A percentile compares a stretch with the other conserved stretches of the same genome.
These are phyloP conservation scores for Heloderma charlesbogerti DNA, from an alignment of 2,113 vertebrate genomes.

Conservation along the genomic window DNA sequence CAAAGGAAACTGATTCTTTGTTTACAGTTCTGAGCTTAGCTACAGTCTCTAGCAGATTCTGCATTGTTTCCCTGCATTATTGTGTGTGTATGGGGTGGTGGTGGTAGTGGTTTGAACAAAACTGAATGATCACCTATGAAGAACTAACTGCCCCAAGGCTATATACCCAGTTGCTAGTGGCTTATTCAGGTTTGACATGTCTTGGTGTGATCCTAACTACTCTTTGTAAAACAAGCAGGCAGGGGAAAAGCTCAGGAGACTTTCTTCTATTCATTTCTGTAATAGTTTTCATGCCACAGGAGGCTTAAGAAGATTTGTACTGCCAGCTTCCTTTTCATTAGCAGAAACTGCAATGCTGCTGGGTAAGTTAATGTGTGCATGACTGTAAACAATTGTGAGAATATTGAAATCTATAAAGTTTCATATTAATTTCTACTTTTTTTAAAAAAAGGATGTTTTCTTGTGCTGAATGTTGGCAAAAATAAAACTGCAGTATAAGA, in stretches of 20 bases:
- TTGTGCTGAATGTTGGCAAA: slow-evolving; percentile 48
- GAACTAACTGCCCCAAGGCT: slow-evolving; percentile 72
- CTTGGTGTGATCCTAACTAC: slow-evolving; percentile 77
- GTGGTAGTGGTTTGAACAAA: slow-evolving; percentile 63
- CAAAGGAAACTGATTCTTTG: slow-evolving; percentile 69
- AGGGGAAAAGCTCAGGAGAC: slow-evolving; percentile 75
- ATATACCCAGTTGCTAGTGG: slow-evolving; percentile 70
- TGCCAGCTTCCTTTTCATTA: slow-evolving; percentile 79
- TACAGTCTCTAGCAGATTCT: slow-evolving; percentile 60
- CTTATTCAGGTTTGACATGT: slow-evolving; percentile 78
- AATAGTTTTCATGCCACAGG: slow-evolving; percentile 80
- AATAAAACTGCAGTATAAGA: slow-evolving; percentile 46
- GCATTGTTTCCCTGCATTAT: slow-evolving; percentile 59
- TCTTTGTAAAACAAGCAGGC: slow-evolving; percentile 78
- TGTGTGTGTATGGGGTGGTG: no score
- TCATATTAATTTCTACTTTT: slow-evolving; percentile 44
- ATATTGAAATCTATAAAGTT: slow-evolving; percentile 44
- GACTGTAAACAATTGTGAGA: slow-evolving; percentile 56
- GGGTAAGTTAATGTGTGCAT: slow-evolving; percentile 76
- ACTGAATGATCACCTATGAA: slow-evolving; percentile 67
- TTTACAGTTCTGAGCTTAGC: slow-evolving; percentile 58
- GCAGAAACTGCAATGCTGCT: slow-evolving; percentile 77
- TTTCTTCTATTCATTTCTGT: slow-evolving; percentile 79
- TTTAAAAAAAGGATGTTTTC: slow-evolving; percentile 44
- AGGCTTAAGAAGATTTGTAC: slow-evolving; percentile 81